phyloP scores from a whole-genome alignment of 2,113 vertebrate genomes.

The Neodontobutis hainanensis region DNA sequence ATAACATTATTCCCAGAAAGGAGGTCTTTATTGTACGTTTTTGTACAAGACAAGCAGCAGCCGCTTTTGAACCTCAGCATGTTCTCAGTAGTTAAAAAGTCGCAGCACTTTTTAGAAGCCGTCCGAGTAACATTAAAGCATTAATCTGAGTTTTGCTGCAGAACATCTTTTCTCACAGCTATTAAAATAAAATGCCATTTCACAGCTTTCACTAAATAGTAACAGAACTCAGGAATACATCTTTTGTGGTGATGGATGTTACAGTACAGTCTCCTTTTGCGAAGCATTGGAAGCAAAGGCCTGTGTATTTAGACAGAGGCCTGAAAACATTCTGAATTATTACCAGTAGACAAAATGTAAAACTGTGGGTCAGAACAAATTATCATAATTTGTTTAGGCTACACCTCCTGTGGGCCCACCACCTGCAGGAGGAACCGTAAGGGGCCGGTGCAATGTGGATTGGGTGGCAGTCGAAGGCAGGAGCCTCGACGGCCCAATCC shows the following conservation, averaged over 20 bases:
- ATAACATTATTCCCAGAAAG: neutral
- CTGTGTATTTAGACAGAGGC: neutral
- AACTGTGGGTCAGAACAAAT: constrained; percentile 1
- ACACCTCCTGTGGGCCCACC: too few relatives aligned
- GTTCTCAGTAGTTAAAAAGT: constrained; percentile 1
- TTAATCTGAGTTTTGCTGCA: constrained; percentile 1
- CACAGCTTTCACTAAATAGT: neutral
- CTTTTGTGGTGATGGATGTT: neutral
- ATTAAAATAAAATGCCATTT: neutral
- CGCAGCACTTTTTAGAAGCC: neutral
- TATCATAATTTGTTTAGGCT: too few relatives aligned
- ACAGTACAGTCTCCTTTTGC: neutral
- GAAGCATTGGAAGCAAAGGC: too few relatives aligned
- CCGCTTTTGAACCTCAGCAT: neutral
- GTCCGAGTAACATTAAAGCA: neutral
- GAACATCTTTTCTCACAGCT: constrained; percentile 1
- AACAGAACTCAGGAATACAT: too few relatives aligned
- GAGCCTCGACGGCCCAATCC: too few relatives aligned
- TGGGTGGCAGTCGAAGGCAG: too few relatives aligned
- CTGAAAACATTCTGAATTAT: constrained; percentile 8
- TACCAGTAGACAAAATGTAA: neutral
- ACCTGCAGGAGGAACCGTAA: too few relatives aligned
- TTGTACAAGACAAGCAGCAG: neutral
- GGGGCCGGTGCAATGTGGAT: too few relatives aligned
- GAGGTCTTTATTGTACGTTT: neutral